Conservation (phyloP, 2,888 invertebrate genomes). For the Oligia strigilis region DNA sequence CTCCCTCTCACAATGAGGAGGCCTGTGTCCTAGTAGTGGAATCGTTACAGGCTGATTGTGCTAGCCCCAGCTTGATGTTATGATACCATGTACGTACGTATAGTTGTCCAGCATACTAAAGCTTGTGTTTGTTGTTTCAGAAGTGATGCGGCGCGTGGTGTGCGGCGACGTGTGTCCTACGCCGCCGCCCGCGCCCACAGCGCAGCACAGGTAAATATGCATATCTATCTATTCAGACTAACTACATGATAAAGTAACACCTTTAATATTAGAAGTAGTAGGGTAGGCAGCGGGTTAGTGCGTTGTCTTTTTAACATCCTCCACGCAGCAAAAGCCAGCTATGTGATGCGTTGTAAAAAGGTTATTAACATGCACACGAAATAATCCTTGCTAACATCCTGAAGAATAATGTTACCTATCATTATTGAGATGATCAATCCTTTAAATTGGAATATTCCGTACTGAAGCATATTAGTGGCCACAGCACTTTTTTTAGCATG, state of each 20-base stretch:
- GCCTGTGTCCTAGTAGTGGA: neutral
- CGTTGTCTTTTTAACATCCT: neutral
- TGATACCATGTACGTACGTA: neutral
- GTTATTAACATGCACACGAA: neutral
- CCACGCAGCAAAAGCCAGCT: neutral
- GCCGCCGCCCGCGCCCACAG: constrained; percentile 74
- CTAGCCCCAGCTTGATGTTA: neutral
- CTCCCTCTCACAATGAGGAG: neutral
- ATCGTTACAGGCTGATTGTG: neutral
- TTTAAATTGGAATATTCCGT: neutral
- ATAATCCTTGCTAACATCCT: neutral
- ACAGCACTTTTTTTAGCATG: too few species aligned
- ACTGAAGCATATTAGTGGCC: constrained; percentile 2
- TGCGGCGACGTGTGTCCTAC: constrained; percentile 87
- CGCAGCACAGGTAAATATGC: constrained; percentile 68
- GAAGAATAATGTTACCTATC: neutral
- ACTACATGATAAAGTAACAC: neutral
- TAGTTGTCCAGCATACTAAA: neutral
- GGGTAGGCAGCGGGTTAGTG: neutral
- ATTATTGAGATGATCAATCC: neutral
- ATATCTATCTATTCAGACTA: neutral
- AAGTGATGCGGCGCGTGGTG: constrained; percentile 89
- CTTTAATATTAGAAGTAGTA: neutral
- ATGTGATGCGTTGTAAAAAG: neutral
- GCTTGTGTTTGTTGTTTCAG: constrained; percentile 80